Percentiles rank a stretch among this genome's conserved stretches.
These are phyloP conservation scores for Pithys albifrons DNA, from an alignment of 2,113 vertebrate genomes.

Conservation along the genomic window DNA sequence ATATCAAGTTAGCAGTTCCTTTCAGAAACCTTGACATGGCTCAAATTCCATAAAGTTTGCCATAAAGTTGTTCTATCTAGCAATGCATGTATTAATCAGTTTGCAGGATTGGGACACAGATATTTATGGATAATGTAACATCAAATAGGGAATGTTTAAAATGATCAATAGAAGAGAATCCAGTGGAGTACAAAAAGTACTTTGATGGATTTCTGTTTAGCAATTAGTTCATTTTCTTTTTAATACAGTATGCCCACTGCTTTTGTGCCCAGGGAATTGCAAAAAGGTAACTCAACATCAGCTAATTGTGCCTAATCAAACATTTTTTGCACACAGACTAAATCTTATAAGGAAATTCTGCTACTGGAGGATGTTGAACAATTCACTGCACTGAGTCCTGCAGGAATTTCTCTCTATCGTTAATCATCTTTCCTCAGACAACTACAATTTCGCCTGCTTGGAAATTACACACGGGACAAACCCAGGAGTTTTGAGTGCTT, in stretches of 20 bases:
- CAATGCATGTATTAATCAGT: neutral
- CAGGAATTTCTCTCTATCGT: neutral
- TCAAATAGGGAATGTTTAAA: neutral
- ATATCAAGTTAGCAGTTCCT: neutral
- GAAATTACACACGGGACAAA: neutral
- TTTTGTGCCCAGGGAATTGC: neutral
- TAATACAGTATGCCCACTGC: neutral
- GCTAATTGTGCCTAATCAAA: neutral
- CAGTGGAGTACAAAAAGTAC: neutral
- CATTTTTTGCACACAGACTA: fast-evolving
- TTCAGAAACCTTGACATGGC: neutral
- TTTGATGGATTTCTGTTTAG: neutral
- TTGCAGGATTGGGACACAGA: neutral
- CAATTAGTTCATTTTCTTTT: neutral
- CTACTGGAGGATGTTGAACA: neutral
- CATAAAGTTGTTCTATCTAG: neutral
- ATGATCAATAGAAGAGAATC: neutral
- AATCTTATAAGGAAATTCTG: neutral
- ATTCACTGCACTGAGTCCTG: neutral
- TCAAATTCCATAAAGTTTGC: neutral
- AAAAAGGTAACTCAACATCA: neutral
- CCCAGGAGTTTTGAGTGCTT: neutral
- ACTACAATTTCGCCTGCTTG: neutral
- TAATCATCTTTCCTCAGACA: neutral
- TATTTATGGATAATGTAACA: neutral